A percentile compares a stretch with the other conserved stretches of the same genome.
Conservation (phyloP, 2,113 vertebrate species). For the Rostratula benghalensis region DNA sequence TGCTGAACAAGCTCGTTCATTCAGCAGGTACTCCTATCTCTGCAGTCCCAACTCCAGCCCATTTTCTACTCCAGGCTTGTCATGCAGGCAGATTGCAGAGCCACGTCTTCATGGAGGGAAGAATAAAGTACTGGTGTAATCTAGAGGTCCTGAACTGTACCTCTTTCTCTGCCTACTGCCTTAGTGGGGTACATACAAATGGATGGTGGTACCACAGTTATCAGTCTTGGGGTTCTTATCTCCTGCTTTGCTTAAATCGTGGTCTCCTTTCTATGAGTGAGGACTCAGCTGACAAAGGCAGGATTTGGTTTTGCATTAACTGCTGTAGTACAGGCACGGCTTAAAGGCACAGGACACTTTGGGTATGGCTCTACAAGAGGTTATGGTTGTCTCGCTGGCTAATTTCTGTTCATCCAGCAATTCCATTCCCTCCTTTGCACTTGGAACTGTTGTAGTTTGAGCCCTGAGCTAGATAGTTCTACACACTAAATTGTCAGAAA, state of each 20-base stretch:
- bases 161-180: neutral
- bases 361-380: neutral
- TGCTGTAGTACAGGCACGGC: neutral
- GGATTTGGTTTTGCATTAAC: neutral
- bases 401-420: neutral
- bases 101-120: neutral
- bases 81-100: neutral
- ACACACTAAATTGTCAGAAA: neutral
- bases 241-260: neutral
- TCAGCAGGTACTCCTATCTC: neutral
- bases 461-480: neutral
- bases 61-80: neutral
- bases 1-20: neutral
- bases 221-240: neutral
- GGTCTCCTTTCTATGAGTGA: neutral
- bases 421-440: neutral
- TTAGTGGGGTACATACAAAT: neutral
- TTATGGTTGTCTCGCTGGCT: neutral
- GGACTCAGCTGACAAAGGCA: neutral
- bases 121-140: neutral
- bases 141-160: neutral
- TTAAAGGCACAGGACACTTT: neutral
- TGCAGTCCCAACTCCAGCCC: neutral
- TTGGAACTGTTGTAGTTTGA: too few relatives aligned
- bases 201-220: neutral